Percentiles rank a stretch among this genome's conserved stretches.
phyloP scores from a whole-genome alignment of 2,113 vertebrate genomes.

The Neolamprologus caudopunctatus region DNA sequence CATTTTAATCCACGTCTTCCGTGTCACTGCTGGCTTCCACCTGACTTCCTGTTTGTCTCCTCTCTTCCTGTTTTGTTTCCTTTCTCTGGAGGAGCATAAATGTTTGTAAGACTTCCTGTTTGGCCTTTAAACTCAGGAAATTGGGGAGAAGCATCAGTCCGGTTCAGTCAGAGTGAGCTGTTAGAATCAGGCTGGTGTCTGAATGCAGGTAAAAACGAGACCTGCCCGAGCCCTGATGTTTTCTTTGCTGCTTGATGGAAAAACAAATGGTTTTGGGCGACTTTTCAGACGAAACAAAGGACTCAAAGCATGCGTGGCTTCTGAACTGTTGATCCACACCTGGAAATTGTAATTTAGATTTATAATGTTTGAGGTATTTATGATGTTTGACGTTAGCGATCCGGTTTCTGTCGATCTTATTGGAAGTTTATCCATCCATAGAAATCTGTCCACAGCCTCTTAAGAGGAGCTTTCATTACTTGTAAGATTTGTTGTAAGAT shows the following conservation, averaged over 20 bases:
- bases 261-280: background rate
- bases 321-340: fast-evolving
- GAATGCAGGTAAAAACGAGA: background rate
- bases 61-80: background rate
- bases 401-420: background rate
- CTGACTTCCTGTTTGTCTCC: background rate
- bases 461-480: background rate
- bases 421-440: background rate
- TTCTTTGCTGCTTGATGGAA: background rate
- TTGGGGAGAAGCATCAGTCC: background rate
- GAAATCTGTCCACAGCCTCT: background rate
- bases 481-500: background rate
- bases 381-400: fast-evolving
- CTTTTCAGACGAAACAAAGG: fast-evolving
- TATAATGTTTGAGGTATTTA: fast-evolving
- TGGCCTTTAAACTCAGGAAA: background rate
- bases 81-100: background rate
- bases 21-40: background rate
- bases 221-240: background rate
- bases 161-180: background rate
- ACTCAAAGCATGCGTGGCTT: fast-evolving
- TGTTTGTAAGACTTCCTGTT: background rate
- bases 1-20: fast-evolving
- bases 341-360: background rate
- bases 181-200: background rate